These are phyloP conservation scores for Cyrtodaria siliqua DNA, from an alignment of 2,888 invertebrate species.

Conservation along the genomic window DNA sequence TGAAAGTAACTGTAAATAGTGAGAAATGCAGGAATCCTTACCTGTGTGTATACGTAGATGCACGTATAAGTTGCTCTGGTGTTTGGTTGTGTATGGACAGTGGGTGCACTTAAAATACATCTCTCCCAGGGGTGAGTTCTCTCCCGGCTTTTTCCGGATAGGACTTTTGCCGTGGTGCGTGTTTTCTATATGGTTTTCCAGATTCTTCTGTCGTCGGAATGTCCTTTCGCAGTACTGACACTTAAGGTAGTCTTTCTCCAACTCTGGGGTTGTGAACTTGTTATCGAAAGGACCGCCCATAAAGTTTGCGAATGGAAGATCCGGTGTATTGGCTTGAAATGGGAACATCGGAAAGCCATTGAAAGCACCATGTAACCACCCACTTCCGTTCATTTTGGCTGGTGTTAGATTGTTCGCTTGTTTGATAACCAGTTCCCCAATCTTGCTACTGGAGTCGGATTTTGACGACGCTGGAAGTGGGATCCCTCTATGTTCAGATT, in stretches of 20 bases:
- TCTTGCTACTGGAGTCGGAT: conserved; percentile 45
- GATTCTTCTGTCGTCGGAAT: conserved; percentile 84
- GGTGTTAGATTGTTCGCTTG: conserved; percentile 50
- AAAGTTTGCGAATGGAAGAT: conserved; percentile 75
- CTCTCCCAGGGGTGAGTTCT: conserved; percentile 69
- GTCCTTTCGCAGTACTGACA: conserved; percentile 83
- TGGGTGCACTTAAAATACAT: conserved; percentile 86
- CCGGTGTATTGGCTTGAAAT: conserved; percentile 75
- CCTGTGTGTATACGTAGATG: conserved; percentile 85
- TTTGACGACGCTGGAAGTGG: conserved; percentile 57
- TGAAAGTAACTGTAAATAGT: no score
- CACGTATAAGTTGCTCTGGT: conserved; percentile 85
- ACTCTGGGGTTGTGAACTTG: conserved; percentile 73
- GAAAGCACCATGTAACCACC: conserved; percentile 73
- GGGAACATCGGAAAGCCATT: conserved; percentile 77
- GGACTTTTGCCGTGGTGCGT: conserved; percentile 85
- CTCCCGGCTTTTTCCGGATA: conserved; percentile 70
- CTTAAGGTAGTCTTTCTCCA: conserved; percentile 81
- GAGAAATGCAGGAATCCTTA: conserved; percentile 70
- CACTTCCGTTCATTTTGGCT: conserved; percentile 71
- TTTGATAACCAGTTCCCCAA: conserved; percentile 43
- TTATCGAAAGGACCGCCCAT: conserved; percentile 76
- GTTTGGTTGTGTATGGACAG: conserved; percentile 85
- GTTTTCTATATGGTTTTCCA: conserved; percentile 85
- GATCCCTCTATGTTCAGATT: conserved; percentile 43